Base-by-base conservation (phyloP, 1,140 invertebrate species). In the Dendroctonus ponderosae region DNA sequence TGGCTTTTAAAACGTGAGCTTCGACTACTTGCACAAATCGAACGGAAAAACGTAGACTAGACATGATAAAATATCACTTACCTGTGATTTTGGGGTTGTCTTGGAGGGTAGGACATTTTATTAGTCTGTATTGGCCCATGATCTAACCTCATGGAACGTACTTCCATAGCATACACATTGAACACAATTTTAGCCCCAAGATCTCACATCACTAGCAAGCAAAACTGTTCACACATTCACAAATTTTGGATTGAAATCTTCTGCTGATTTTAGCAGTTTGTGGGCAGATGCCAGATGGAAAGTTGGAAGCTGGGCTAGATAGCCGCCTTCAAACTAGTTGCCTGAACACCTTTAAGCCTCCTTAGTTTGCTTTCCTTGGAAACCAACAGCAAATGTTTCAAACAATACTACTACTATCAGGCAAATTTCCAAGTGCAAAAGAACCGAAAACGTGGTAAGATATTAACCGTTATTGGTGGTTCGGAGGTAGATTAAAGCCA, bases 121-220 rank as follows among this genome's bases (percentile, higher is more conserved):
- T 71, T 73, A 70, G 72, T 74, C 71, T 76, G 74, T 70, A 76
- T 73, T 61, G 74, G 63, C 67, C 70, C 74, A 76, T 76, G 74
- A 69, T 76, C 74, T 72, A 76, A 74, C 70, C 74, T 74, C 71
- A 76, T 69, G 69, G 74, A 76, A 64, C 74, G 74, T 70, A 76
- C 72, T 76, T 76, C 74, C 74, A 76, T 76, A 73, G 69, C 74
- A 74, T 72, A 73, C 68, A 75, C 73, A 74, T 71, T 72, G 70
- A 74, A 67, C 72, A 72, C 70, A 68, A 71, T 63, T 71, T 58
- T 58, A 62, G 64, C 53, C 56, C 12, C 64, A 42, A 65, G 68
- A 71, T 62, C 52, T 72, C 58, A 64, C 65, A 66, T 67, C 71
- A 57, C 54, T 67, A 61, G 62, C 49, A 8, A 43, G 15, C 42